These are phyloP conservation scores for Coryphaenoides rupestris DNA, from an alignment of 2,113 vertebrate species.

Conservation along the genomic window DNA sequence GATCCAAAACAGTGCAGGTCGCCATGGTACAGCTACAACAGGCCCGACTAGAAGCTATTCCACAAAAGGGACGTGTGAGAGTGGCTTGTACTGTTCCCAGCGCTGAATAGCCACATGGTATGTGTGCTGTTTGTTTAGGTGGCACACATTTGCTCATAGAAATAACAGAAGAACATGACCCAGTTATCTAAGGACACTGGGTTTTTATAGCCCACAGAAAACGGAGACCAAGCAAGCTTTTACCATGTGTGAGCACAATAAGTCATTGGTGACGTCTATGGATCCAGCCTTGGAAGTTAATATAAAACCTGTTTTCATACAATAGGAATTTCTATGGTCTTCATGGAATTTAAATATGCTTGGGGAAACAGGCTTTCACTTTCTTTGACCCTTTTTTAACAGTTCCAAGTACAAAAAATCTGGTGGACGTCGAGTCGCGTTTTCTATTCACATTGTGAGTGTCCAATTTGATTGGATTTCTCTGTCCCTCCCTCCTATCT, in stretches of 20 bases:
- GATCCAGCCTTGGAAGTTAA: conserved; percentile 12
- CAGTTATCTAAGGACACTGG: conserved; percentile 53
- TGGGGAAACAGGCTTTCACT: no score
- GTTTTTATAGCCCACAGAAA: conserved; percentile 49
- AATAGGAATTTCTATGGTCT: no score
- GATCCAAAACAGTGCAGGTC: no score
- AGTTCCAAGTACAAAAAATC: no score
- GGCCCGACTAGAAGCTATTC: conserved; percentile 20
- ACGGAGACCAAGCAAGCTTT: conserved; percentile 35
- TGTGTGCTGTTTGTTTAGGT: conserved; percentile 52
- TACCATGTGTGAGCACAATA: conserved; percentile 32
- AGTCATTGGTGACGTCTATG: conserved; percentile 22
- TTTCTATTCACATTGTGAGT: no score
- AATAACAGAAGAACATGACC: conserved; percentile 53
- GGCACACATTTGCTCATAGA: conserved; percentile 41
- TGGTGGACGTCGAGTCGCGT: no score
- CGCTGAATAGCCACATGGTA: conserved; percentile 51
- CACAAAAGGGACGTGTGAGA: neutral
- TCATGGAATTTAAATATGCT: no score
- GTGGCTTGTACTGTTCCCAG: conserved; percentile 39
- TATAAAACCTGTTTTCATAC: conserved; percentile 18
- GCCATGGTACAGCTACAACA: no score
- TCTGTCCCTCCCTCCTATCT: conserved; percentile 4
- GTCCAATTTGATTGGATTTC: no score
- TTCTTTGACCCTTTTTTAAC: no score